phyloP scores from a whole-genome alignment of 2,113 vertebrate species.

The Megaleporinus macrocephalus region DNA sequence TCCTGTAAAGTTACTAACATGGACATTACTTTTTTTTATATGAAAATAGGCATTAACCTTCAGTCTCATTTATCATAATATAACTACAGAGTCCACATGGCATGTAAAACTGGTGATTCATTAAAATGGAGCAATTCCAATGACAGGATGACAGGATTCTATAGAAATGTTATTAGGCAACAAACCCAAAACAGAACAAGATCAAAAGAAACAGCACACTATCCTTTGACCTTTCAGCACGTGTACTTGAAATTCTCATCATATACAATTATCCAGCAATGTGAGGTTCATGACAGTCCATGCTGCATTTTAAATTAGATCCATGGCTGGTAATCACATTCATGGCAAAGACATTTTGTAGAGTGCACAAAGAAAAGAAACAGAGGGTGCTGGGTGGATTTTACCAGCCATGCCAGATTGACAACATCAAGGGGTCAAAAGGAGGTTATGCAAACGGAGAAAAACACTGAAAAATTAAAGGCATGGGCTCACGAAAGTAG shows the following conservation, averaged over 20 bases:
- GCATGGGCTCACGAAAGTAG: constrained; percentile 66
- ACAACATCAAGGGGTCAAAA: constrained; percentile 69
- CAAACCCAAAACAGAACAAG: neutral
- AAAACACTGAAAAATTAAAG: constrained; percentile 78
- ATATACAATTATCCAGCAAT: neutral
- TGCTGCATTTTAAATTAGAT: constrained; percentile 65
- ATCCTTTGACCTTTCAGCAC: neutral
- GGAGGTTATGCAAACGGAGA: constrained; percentile 74
- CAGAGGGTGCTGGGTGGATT: constrained; percentile 39
- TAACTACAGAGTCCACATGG: no score
- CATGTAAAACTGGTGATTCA: no score
- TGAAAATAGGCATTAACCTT: no score
- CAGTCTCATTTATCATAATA: no score
- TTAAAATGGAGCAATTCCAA: no score
- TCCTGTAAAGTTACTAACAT: no score
- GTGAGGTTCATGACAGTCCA: constrained; percentile 40
- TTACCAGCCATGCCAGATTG: constrained; percentile 53
- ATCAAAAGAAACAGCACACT: neutral
- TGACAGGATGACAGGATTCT: no score
- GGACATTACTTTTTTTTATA: no score
- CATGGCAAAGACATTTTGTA: constrained; percentile 56
- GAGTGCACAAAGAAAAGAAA: constrained; percentile 36
- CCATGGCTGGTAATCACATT: constrained; percentile 49
- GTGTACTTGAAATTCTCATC: neutral
- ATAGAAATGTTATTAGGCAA: no score